Evolutionary conservation across 92 coral and sea anemone genomes (phyloP).

Genomic region (Chrysogorgia sp.): DNA sequence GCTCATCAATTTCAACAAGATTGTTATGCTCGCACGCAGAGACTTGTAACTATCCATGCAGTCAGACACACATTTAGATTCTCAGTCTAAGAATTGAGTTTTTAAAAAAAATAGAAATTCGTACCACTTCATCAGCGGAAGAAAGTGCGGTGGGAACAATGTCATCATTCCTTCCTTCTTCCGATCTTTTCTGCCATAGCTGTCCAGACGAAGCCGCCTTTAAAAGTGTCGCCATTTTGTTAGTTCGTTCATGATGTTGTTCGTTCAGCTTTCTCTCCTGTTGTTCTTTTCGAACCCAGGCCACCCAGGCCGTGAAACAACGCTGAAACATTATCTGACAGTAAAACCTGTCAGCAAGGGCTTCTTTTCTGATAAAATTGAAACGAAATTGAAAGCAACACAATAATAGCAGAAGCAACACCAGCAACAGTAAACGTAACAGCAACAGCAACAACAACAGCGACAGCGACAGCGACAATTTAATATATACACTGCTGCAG

Average conservation of each 20-base stretch:
- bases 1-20: too few relatives aligned
- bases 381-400: not conserved
- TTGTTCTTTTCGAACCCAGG: constrained; percentile 64
- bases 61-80: too few relatives aligned
- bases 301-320: constrained; percentile 75
- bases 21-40: too few relatives aligned
- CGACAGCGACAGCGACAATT: not conserved
- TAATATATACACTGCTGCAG: too few relatives aligned
- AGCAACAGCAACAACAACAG: not conserved
- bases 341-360: constrained; percentile 66
- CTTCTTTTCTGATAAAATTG: constrained; percentile 74
- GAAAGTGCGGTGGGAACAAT: constrained; percentile 35
- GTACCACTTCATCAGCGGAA: constrained; percentile 24
- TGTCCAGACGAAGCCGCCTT: constrained; percentile 91
- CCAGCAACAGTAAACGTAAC: not conserved
- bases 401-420: too few relatives aligned
- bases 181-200: constrained; percentile 62
- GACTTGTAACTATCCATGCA: not conserved
- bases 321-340: constrained; percentile 65
- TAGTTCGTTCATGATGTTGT: constrained; percentile 75
- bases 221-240: constrained; percentile 88
- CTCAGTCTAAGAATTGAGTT: too few relatives aligned
- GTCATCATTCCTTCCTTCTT: not conserved
- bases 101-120: not conserved
- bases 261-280: constrained; percentile 71